A percentile compares a stretch with the other conserved stretches of the same genome.
These are phyloP conservation scores for Chrysaora quinquecirrha DNA, from an alignment of 30 jellyfish, hydroid and myxozoan genomes.

Conservation along the genomic window DNA sequence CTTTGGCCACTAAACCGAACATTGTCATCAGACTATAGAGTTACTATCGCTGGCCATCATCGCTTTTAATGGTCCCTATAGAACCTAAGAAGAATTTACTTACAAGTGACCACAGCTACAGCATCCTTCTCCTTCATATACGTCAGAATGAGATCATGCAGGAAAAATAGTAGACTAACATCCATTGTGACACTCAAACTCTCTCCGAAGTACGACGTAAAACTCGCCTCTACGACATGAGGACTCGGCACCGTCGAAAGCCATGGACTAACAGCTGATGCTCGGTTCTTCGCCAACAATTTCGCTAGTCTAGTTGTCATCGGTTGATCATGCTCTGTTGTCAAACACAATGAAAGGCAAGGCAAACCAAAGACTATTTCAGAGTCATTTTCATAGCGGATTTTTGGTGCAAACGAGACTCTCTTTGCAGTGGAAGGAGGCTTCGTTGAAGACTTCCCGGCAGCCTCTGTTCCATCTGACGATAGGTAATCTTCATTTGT, in stretches of 20 bases:
- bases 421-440: constrained; percentile 71
- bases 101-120: constrained; percentile 57
- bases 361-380: constrained; percentile 96
- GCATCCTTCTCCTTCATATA: constrained; percentile 97
- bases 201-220: constrained; percentile 80
- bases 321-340: constrained; percentile 98
- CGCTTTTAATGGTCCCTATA: no score
- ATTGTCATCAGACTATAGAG: no score
- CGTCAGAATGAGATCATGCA: constrained; percentile 89
- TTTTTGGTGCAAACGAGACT: constrained; percentile 98
- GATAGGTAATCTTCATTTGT: constrained; percentile 73
- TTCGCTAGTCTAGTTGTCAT: constrained; percentile 76
- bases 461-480: constrained; percentile 22
- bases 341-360: constrained; percentile 62
- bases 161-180: constrained; percentile 85
- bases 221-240: constrained; percentile 86
- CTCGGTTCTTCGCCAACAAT: constrained; percentile 24
- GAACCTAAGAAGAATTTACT: no score
- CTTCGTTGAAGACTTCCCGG: constrained; percentile 55
- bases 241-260: constrained; percentile 88
- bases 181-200: constrained; percentile 94
- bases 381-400: constrained; percentile 93
- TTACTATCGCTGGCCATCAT: no score
- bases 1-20: no score
- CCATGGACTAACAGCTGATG: constrained; percentile 66